Base-by-base conservation (phyloP, 2,888 invertebrate species). In the Nysson spinosus region DNA sequence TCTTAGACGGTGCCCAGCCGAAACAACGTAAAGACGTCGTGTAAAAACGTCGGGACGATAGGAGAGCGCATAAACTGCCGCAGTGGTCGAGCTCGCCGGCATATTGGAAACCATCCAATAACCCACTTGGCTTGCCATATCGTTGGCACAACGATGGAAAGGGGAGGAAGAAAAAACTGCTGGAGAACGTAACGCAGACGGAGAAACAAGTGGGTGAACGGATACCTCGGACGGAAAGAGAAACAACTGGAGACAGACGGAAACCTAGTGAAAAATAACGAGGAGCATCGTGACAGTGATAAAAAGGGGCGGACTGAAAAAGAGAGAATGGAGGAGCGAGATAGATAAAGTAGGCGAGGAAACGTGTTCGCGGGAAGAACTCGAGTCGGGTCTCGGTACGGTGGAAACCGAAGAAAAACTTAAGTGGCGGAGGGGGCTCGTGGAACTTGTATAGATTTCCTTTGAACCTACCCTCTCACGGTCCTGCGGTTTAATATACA, bases 101-200 rank as follows among this genome's bases (percentile, higher is more conserved):
- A 69, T 71, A 73, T 78, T 77, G 78, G 78, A 77, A 75, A 73
- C 67, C 61, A 62, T 77, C 77, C 78, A 77, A 78, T 71, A 71
- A 71, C 64, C 75, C 64, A 73, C 67, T 77, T 72, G 72, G 69
- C 63, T 56, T 56, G 68, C 39, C 67, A 66, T 69, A 69, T 75
- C 65, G 69, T 43, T 54, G 50, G 54, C 49, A 14, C 22, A 51
- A 47, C 39, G 56, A 65, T 64, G 58, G 49, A 30, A 16, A 26
- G n/a, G 26, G 26, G 37, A 3, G 12, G 14, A 4, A 4, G 11
- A 11, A n/a, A n/a, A n/a, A n/a, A n/a, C n/a, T n/a, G n/a, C n/a
- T n/a, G n/a, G n/a, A n/a, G n/a, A n/a, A n/a, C n/a, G n/a, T n/a
- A n/a, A n/a, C n/a, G n/a, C 0, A 30, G 17, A 6, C n/a, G 11